Evolutionary conservation across 2,888 invertebrate species (phyloP), one percentile per base, ranked within the genome.

Genomic region (Barypeithes pellucidus): DNA sequence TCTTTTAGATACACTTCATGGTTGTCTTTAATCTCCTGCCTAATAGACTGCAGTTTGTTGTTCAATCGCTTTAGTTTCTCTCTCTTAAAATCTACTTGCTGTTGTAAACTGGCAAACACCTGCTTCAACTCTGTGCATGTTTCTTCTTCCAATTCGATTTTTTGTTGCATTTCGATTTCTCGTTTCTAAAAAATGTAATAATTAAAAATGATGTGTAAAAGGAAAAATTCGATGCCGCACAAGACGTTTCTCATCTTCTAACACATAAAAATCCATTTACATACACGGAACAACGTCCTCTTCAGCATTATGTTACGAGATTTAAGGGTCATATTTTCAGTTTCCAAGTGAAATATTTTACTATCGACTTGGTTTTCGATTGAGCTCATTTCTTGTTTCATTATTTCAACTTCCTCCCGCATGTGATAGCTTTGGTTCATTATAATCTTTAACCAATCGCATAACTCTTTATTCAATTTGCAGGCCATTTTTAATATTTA

Each of bases 11-110:
- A 97, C 81, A 96, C 95, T 83, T 95, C 96, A 72, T 93, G 92
- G 65, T 93, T 90, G 82, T 96, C 95, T 76, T 91, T 90, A 9
- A 95, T 90, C 82, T 96, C 96, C 82, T 93, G 92, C 79, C 94
- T 90, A 0, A 92, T 86, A 2, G 89, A 89, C 82, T 93, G 91
- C 62, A 93, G 90, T 86, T 97, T 97, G 14, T 92, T 89, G 82
- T 95, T 93, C 82, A 98, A 91, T 86, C 97, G 96, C 82, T 96
- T 95, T 67, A 98, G 86, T 85, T 98, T 96, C 81, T 94, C 95
- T 22, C 97, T 95, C 86, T 99, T 99, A 70, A 96, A 92, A 83
- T 99, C 99, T 1, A 99, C 97, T 87, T 99, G 98, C 84, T 98
- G 98, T 83, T 98, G 97, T 69, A 99, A 87, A 62, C 94, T 95